These are phyloP conservation scores for Eurosta solidaginis DNA, from an alignment of 1,140 invertebrate genomes.

Conservation along the genomic window DNA sequence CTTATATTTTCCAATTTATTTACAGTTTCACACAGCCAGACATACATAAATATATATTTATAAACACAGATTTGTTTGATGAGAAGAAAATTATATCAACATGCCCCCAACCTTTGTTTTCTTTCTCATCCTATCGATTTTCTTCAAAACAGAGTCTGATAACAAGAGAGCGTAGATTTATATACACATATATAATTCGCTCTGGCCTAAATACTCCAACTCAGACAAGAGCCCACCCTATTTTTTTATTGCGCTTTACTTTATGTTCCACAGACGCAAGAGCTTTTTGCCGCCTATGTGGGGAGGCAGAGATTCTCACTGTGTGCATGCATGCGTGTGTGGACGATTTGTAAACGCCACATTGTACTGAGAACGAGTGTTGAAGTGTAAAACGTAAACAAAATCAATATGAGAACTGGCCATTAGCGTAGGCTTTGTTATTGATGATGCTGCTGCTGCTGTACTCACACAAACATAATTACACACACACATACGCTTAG, in stretches of 20 bases:
- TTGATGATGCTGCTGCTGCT: neutral
- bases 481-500: neutral
- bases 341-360: neutral
- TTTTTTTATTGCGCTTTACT: conserved; percentile 27
- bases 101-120: too few relatives aligned
- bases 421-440: neutral
- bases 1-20: neutral
- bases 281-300: neutral
- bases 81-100: too few relatives aligned
- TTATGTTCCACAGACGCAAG: neutral
- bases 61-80: neutral
- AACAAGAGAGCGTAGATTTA: neutral
- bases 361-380: neutral
- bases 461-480: neutral
- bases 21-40: neutral
- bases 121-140: conserved; percentile 15
- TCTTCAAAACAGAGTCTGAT: neutral
- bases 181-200: neutral
- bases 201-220: neutral
- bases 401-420: neutral
- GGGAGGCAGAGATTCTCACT: neutral
- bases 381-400: neutral
- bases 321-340: neutral
- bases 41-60: neutral
- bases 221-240: conserved; percentile 8